phyloP scores from a whole-genome alignment of 2,113 vertebrate species.

The Spermophilus dauricus region DNA sequence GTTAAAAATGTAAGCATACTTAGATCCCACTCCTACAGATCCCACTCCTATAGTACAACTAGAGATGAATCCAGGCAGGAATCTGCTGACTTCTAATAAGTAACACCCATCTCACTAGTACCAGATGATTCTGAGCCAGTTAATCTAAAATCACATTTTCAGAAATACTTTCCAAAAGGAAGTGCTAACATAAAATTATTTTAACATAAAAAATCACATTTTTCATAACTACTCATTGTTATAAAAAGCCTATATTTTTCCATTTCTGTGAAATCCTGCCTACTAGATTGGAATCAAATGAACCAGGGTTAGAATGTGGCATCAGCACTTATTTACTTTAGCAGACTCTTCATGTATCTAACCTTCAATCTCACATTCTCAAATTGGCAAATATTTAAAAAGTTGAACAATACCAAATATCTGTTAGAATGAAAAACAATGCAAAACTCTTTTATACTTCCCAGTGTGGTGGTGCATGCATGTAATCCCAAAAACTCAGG shows the following conservation, averaged over 20 bases:
- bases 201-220: slow-evolving; percentile 32
- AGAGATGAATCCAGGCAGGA: neutral
- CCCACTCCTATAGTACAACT: slow-evolving; percentile 43
- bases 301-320: neutral
- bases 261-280: slow-evolving; percentile 63
- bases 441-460: slow-evolving; percentile 31
- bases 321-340: slow-evolving; percentile 26
- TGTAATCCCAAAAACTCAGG: no score
- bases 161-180: neutral
- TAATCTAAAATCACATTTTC: slow-evolving; percentile 36
- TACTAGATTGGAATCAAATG: neutral
- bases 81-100: slow-evolving; percentile 27
- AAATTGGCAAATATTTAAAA: slow-evolving; percentile 4
- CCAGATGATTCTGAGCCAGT: slow-evolving; percentile 7
- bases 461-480: no score
- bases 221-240: slow-evolving; percentile 33
- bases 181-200: slow-evolving; percentile 55
- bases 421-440: neutral
- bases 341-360: neutral
- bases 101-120: neutral
- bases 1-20: neutral
- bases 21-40: neutral
- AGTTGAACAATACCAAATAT: neutral
- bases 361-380: slow-evolving; percentile 23
- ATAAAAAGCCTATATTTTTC: slow-evolving; percentile 3